phyloP scores from a whole-genome alignment of 2,888 invertebrate species.

The Helobdella robusta region DNA sequence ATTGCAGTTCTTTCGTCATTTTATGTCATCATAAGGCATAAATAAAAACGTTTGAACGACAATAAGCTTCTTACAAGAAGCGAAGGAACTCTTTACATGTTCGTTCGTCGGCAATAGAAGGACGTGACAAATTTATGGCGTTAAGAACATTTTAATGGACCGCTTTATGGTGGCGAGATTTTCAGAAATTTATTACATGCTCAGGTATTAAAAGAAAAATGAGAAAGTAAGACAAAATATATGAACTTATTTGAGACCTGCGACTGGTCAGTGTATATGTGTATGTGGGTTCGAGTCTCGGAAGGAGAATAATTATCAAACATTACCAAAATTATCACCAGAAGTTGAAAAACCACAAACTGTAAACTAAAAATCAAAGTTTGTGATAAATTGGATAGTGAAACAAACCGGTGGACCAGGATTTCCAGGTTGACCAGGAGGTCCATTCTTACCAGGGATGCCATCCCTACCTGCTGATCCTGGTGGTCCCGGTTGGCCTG shows the following conservation, averaged over 20 bases:
- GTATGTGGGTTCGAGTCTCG: too few species aligned
- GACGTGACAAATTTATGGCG: too few species aligned
- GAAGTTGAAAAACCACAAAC: not conserved
- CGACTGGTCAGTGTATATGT: too few species aligned
- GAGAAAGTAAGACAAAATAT: too few species aligned
- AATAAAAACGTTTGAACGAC: not conserved
- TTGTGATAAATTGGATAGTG: not conserved
- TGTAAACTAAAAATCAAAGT: not conserved
- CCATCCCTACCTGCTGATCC: constrained; percentile 18
- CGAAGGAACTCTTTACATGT: too few species aligned
- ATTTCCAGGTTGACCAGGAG: constrained; percentile 16
- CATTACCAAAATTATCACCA: not conserved
- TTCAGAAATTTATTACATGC: too few species aligned
- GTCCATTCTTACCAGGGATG: constrained; percentile 3
- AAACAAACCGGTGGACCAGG: constrained; percentile 18
- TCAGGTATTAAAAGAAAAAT: too few species aligned
- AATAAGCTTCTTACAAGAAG: not conserved
- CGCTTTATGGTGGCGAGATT: too few species aligned
- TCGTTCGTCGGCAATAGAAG: too few species aligned
- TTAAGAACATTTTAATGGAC: too few species aligned
- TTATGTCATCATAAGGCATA: not conserved
- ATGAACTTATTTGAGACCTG: too few species aligned
- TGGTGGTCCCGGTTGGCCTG: constrained; percentile 13
- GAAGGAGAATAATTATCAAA: not conserved
- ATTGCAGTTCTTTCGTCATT: not conserved